A percentile compares a stretch with the other conserved stretches of the same genome.
These are phyloP conservation scores for Cnemophilus loriae DNA, from an alignment of 2,113 vertebrate genomes.

Conservation along the genomic window DNA sequence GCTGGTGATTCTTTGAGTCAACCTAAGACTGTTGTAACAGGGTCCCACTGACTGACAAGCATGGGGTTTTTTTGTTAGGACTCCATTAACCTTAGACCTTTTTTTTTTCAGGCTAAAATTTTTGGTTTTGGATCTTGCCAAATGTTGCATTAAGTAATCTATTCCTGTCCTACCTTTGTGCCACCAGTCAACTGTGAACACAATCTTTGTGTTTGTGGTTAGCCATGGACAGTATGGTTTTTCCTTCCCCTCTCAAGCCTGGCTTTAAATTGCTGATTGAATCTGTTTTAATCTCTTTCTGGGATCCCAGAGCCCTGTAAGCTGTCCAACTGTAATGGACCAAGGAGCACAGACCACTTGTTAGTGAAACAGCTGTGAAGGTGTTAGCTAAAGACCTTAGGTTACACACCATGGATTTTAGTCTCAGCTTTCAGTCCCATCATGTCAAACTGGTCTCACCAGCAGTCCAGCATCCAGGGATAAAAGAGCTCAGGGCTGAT, in stretches of 20 bases:
- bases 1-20: not conserved
- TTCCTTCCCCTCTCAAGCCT: not conserved
- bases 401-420: not conserved
- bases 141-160: not conserved
- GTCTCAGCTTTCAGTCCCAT: not conserved
- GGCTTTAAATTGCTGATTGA: not conserved
- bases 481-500: not conserved
- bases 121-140: not conserved
- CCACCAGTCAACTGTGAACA: not conserved
- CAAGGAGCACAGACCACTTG: not conserved
- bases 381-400: not conserved
- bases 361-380: not conserved
- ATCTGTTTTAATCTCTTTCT: not conserved
- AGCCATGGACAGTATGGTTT: not conserved
- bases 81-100: not conserved
- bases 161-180: not conserved
- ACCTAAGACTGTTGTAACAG: not conserved
- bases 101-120: not conserved
- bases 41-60: not conserved
- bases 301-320: not conserved
- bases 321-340: not conserved
- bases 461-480: not conserved
- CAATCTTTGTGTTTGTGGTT: not conserved
- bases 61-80: fast-evolving
- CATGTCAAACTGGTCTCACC: not conserved